Evolutionary conservation across 2,797 vertebrate genomes (phyloP).

Genomic region (Botia almorhae): DNA sequence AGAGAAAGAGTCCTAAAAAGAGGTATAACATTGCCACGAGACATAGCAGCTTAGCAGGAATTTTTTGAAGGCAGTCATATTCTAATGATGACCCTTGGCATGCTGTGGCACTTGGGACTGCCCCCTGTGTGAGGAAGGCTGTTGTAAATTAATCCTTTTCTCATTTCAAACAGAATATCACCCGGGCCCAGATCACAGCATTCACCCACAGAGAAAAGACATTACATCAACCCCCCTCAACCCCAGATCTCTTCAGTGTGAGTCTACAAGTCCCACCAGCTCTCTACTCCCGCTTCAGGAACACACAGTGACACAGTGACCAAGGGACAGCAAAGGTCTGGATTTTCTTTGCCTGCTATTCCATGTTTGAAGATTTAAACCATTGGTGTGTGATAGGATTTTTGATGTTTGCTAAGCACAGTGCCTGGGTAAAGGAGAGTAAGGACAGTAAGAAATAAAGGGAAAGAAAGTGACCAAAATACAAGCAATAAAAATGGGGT

Average conservation of each 20-base stretch:
- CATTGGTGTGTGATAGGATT: conserved; percentile 96
- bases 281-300: conserved; percentile 90
- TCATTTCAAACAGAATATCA: conserved; percentile 99
- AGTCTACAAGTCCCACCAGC: conserved; percentile 1
- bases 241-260: conserved; percentile 22
- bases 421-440: conserved; percentile 88
- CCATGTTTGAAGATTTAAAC: conserved; percentile 99
- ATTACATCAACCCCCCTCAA: conserved; percentile 29
- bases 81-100: conserved; percentile 99
- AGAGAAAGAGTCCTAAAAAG: conserved; percentile 66
- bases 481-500: conserved; percentile 53
- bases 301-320: conserved; percentile 89
- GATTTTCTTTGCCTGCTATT: conserved; percentile 98
- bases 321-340: conserved; percentile 92
- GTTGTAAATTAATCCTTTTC: conserved; percentile 99
- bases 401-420: conserved; percentile 99
- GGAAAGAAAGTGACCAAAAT: conserved; percentile 47
- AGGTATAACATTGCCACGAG: conserved; percentile 81
- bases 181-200: conserved; percentile 97
- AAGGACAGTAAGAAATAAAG: conserved; percentile 70
- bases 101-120: conserved; percentile 93
- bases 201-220: conserved; percentile 85
- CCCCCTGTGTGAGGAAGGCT: conserved; percentile 86
- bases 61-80: conserved; percentile 89
- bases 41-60: conserved; percentile 71